Evolutionary conservation across 2,113 vertebrate genomes (phyloP).

Genomic region (Aviceda subcristata): DNA sequence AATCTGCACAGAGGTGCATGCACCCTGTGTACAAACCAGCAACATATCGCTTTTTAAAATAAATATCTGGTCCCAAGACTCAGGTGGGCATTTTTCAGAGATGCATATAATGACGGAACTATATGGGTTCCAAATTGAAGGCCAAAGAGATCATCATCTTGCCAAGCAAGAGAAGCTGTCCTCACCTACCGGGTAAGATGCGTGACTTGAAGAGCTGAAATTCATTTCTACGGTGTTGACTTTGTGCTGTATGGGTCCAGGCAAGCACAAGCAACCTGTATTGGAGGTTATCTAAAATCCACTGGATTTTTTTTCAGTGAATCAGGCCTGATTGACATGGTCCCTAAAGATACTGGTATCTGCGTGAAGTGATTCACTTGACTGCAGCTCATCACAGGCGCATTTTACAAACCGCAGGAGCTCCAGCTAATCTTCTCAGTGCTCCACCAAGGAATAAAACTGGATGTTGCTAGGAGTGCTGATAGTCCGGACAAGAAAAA

Average conservation of each 20-base stretch:
- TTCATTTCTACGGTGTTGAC: background rate
- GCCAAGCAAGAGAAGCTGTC: background rate
- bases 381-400: background rate
- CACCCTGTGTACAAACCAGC: background rate
- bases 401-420: background rate
- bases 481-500: constrained; percentile 36
- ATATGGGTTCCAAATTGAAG: background rate
- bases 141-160: background rate
- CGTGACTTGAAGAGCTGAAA: background rate
- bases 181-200: background rate
- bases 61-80: background rate
- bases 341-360: background rate
- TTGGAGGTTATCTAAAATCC: background rate
- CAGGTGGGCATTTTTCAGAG: background rate
- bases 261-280: background rate
- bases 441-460: background rate
- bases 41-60: background rate
- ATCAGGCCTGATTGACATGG: background rate
- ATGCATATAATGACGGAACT: background rate
- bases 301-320: background rate
- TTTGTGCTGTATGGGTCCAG: background rate
- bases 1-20: background rate
- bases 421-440: background rate
- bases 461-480: constrained; percentile 7
- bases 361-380: background rate